Evolutionary conservation across 2,888 invertebrate genomes (phyloP).

Genomic region (Toxonevra muliebris): DNA sequence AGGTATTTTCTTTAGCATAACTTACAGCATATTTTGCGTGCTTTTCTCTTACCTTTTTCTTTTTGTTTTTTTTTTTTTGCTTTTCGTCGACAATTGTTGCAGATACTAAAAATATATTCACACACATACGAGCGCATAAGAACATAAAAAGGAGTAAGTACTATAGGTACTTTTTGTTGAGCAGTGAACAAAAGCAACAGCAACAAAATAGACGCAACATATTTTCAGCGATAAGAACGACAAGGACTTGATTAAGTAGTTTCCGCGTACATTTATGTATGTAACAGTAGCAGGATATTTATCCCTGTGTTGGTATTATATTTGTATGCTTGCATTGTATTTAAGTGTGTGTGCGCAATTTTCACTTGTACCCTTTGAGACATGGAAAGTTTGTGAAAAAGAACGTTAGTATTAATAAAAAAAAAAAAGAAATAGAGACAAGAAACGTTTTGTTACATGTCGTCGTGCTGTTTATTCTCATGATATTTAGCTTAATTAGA

Average conservation of each 20-base stretch:
- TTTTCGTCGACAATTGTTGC: conserved; percentile 6
- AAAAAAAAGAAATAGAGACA: background rate
- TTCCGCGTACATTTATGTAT: conserved; percentile 50
- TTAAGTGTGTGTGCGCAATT: background rate
- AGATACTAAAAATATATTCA: conserved; percentile 3
- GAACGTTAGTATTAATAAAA: background rate
- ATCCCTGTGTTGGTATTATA: background rate
- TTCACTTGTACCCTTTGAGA: background rate
- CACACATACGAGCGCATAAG: background rate
- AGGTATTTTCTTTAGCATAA: background rate
- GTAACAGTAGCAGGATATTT: background rate
- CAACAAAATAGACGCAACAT: background rate
- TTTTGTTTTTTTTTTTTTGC: background rate
- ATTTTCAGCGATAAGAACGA: conserved; percentile 43
- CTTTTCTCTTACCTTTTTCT: background rate
- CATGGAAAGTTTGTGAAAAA: background rate
- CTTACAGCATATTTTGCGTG: background rate
- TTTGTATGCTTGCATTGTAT: background rate
- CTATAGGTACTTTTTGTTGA: background rate
- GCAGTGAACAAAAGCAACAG: background rate
- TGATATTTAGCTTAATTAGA: no score
- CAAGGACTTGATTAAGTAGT: conserved; percentile 59
- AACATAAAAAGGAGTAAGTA: background rate
- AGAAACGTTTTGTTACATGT: no score
- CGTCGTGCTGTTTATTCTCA: no score